phyloP scores from a whole-genome alignment of 1,140 invertebrate genomes.

The Drosophila albomicans region DNA sequence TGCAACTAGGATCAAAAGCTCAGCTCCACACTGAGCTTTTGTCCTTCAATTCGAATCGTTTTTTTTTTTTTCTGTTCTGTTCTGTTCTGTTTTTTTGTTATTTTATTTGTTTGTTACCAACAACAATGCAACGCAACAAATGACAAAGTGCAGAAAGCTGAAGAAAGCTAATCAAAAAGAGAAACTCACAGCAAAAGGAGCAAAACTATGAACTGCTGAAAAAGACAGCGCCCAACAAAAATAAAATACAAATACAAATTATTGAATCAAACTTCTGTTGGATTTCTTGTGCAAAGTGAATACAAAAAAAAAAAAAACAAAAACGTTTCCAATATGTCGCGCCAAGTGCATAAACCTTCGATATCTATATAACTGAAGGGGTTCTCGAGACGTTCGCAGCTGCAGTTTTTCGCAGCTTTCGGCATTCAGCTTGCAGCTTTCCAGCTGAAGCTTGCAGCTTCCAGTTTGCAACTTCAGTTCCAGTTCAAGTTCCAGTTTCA shows the following conservation, averaged over 20 bases:
- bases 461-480: neutral
- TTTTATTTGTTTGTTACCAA: slow-evolving; percentile 7
- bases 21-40: neutral
- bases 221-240: slow-evolving; percentile 8
- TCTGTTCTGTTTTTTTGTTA: slow-evolving; percentile 11
- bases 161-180: neutral
- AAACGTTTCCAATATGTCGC: slow-evolving; percentile 38
- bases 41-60: neutral
- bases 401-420: neutral
- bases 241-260: neutral
- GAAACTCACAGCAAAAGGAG: neutral
- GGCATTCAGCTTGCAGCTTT: neutral
- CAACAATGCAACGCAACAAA: neutral
- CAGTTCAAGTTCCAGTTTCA: slow-evolving; percentile 3
- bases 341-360: slow-evolving; percentile 38
- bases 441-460: neutral
- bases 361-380: too few relatives aligned
- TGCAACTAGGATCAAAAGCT: slow-evolving; percentile 21
- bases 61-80: neutral
- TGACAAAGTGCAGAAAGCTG: slow-evolving; percentile 3
- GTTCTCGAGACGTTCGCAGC: neutral
- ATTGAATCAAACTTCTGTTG: neutral
- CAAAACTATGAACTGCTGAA: slow-evolving; percentile 3
- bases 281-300: slow-evolving; percentile 4
- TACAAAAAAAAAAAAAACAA: neutral